phyloP scores from a whole-genome alignment of 1,140 invertebrate species.

The Leptinotarsa texana region DNA sequence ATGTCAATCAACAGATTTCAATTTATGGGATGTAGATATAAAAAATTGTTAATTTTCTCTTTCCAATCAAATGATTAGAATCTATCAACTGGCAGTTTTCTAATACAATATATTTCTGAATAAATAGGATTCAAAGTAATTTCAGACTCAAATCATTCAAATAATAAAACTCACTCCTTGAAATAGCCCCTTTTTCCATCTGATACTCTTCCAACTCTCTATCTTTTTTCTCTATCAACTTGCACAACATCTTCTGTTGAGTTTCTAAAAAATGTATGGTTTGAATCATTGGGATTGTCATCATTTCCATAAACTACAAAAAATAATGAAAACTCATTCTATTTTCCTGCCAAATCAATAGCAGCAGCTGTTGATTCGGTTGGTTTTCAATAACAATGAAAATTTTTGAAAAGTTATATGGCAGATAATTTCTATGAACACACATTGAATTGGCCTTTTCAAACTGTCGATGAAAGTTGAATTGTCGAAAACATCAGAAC shows the following conservation, averaged over 20 bases:
- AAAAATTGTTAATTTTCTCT: neutral
- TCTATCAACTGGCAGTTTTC: neutral
- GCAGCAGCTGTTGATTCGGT: neutral
- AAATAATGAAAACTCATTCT: slow-evolving; percentile 12
- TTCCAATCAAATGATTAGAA: neutral
- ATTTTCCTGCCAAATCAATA: neutral
- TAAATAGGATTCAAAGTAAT: neutral
- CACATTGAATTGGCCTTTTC: too few relatives aligned
- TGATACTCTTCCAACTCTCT: slow-evolving; percentile 43
- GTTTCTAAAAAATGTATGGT: slow-evolving; percentile 42
- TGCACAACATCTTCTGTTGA: slow-evolving; percentile 36
- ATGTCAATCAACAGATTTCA: too few relatives aligned
- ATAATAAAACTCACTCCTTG: slow-evolving; percentile 35
- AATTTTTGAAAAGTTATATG: neutral
- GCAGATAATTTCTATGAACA: neutral
- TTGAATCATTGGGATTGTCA: slow-evolving; percentile 40
- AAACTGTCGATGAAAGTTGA: too few relatives aligned
- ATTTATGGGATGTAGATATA: neutral
- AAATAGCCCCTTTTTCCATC: slow-evolving; percentile 43
- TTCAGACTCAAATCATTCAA: neutral
- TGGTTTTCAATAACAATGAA: too few relatives aligned
- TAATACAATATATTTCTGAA: too few relatives aligned
- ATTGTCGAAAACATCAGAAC: too few relatives aligned
- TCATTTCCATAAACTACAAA: slow-evolving; percentile 39
- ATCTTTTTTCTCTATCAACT: slow-evolving; percentile 43